These are phyloP conservation scores for Eupithecia centaureata DNA, from an alignment of 2,888 invertebrate genomes.

Conservation along the genomic window DNA sequence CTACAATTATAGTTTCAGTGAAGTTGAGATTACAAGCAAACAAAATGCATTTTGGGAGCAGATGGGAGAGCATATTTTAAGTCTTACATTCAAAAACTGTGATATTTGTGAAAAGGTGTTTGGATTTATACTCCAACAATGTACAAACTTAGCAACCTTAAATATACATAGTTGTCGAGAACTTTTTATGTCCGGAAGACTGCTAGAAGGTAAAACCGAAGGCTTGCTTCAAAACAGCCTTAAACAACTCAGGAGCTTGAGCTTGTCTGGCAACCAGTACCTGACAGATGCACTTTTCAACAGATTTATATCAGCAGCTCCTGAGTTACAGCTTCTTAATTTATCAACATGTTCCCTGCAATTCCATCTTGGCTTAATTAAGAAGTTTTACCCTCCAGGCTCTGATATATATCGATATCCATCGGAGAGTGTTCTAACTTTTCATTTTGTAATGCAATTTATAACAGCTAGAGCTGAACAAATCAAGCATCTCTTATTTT, in stretches of 20 bases:
- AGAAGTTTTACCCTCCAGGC: conserved; percentile 86
- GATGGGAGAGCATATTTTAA: conserved; percentile 82
- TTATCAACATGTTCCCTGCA: conserved; percentile 88
- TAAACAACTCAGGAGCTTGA: conserved; percentile 83
- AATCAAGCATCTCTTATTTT: conserved; percentile 86
- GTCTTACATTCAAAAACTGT: conserved; percentile 83
- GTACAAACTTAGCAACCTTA: conserved; percentile 83
- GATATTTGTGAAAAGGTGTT: conserved; percentile 87
- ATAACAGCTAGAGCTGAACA: conserved; percentile 79
- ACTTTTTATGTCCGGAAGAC: conserved; percentile 88
- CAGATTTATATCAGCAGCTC: conserved; percentile 85
- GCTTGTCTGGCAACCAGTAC: conserved; percentile 87
- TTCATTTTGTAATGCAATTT: conserved; percentile 85
- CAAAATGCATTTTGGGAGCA: conserved; percentile 82
- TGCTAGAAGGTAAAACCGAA: conserved; percentile 85
- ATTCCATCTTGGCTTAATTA: conserved; percentile 87
- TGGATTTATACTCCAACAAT: conserved; percentile 82
- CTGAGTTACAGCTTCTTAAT: conserved; percentile 84
- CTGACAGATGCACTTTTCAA: conserved; percentile 89
- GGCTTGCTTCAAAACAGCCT: conserved; percentile 74
- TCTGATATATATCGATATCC: conserved; percentile 69
- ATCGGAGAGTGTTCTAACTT: conserved; percentile 89
- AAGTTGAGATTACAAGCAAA: conserved; percentile 81
- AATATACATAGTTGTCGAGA: conserved; percentile 87
- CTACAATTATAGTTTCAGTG: conserved; percentile 79